phyloP scores from a whole-genome alignment of 2,797 vertebrate genomes.

The Parotocinclus haroldoi region DNA sequence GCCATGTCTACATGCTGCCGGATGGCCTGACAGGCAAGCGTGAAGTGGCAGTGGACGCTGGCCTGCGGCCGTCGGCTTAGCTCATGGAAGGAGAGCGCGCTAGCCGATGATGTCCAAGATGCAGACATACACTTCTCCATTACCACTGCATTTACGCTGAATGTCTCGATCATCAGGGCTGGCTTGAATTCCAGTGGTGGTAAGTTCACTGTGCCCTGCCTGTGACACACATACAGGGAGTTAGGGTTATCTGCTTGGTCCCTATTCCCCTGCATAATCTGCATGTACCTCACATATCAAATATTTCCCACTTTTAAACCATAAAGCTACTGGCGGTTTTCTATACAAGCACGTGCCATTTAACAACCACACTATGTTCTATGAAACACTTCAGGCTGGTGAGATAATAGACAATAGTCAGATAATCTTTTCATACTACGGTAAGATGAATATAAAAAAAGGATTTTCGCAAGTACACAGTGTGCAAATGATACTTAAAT shows the following conservation, averaged over 20 bases:
- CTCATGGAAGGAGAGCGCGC: slow-evolving; percentile 91
- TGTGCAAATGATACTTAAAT: too few species aligned
- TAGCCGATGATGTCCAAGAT: slow-evolving; percentile 50
- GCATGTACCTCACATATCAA: too few species aligned
- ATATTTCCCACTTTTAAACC: too few species aligned
- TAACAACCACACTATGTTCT: too few species aligned
- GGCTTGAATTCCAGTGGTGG: slow-evolving; percentile 94
- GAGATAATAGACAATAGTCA: too few species aligned
- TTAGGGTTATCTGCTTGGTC: not conserved
- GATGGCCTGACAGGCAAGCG: slow-evolving; percentile 94
- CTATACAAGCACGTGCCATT: too few species aligned
- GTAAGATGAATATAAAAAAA: too few species aligned
- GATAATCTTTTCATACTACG: too few species aligned
- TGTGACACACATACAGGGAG: slow-evolving; percentile 54
- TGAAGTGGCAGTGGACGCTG: slow-evolving; percentile 96
- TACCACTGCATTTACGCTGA: slow-evolving; percentile 91
- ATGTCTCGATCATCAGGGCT: slow-evolving; percentile 93
- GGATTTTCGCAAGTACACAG: too few species aligned
- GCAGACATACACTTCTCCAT: slow-evolving; percentile 90
- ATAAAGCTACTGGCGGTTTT: too few species aligned
- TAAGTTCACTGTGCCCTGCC: slow-evolving; percentile 87
- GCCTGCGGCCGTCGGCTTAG: slow-evolving; percentile 92
- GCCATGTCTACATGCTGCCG: slow-evolving; percentile 99
- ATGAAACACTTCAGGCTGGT: too few species aligned
- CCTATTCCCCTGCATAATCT: too few species aligned